Conservation (phyloP, 2,113 vertebrate species). For the Phycodurus eques region DNA sequence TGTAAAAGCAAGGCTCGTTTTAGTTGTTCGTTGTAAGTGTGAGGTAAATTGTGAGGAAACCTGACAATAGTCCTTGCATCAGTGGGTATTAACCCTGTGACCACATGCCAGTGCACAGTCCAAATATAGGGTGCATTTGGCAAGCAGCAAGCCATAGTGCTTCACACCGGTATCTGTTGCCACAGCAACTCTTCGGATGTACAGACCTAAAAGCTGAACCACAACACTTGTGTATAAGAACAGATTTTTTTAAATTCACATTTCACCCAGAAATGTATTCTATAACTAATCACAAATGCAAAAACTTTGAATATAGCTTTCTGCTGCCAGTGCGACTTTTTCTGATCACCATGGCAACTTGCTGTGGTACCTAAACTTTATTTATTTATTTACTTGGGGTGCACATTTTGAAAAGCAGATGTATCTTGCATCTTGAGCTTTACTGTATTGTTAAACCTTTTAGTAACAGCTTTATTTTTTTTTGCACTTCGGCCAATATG, state of each 20-base stretch:
- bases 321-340: constrained; percentile 13
- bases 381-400: not conserved
- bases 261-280: constrained; percentile 27
- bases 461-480: not conserved
- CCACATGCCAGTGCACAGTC: constrained; percentile 58
- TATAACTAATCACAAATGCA: constrained; percentile 22
- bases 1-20: not conserved
- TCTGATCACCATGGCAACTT: constrained; percentile 31
- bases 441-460: not conserved
- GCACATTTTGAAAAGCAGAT: not conserved
- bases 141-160: constrained; percentile 50
- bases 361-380: constrained; percentile 9
- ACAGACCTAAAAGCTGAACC: constrained; percentile 56
- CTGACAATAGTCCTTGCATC: constrained; percentile 43
- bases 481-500: not conserved
- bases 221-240: constrained; percentile 28
- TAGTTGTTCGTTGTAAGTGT: not conserved
- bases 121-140: constrained; percentile 62
- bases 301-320: not conserved
- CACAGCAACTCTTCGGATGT: constrained; percentile 50
- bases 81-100: constrained; percentile 60
- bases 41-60: constrained; percentile 22
- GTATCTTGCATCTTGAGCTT: not conserved
- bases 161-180: constrained; percentile 63
- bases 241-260: constrained; percentile 18